phyloP scores from a whole-genome alignment of 2,888 invertebrate species.

The Oscheius sp. region DNA sequence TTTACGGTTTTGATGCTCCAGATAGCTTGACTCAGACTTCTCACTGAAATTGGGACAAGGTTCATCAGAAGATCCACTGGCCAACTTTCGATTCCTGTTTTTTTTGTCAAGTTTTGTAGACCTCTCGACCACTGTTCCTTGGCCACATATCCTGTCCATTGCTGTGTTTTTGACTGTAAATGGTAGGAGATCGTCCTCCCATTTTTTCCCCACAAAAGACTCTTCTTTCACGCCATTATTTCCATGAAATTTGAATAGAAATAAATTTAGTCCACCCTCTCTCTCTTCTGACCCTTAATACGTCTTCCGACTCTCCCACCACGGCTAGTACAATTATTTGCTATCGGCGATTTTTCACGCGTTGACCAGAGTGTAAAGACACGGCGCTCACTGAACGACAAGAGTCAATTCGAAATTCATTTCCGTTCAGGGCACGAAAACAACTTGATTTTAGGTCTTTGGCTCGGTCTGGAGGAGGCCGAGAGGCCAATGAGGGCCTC shows the following conservation, averaged over 20 bases:
- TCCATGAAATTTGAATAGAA: neutral
- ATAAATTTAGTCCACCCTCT: neutral
- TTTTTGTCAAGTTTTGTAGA: too few relatives aligned
- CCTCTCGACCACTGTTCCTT: too few relatives aligned
- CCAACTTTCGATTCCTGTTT: too few relatives aligned
- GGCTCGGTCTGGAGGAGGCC: slow-evolving; percentile 65
- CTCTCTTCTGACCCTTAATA: neutral
- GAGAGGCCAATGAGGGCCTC: slow-evolving; percentile 60
- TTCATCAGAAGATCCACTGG: too few relatives aligned
- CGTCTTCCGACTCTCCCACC: neutral
- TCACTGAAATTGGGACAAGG: too few relatives aligned
- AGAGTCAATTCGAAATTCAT: neutral
- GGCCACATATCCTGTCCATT: too few relatives aligned
- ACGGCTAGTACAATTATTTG: neutral
- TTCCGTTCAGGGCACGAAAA: neutral
- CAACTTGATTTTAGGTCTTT: slow-evolving; percentile 49
- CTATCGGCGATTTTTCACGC: neutral
- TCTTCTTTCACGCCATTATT: neutral
- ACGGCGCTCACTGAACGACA: neutral
- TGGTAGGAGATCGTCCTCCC: too few relatives aligned
- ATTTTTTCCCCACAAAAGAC: too few relatives aligned
- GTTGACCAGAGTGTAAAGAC: neutral
- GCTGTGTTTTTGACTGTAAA: too few relatives aligned
- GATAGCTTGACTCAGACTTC: too few relatives aligned
- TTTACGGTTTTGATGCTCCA: too few relatives aligned